Evolutionary conservation across 2,888 invertebrate genomes (phyloP), one percentile per base, ranked within the genome.

Genomic region (Drosophila leonis): DNA sequence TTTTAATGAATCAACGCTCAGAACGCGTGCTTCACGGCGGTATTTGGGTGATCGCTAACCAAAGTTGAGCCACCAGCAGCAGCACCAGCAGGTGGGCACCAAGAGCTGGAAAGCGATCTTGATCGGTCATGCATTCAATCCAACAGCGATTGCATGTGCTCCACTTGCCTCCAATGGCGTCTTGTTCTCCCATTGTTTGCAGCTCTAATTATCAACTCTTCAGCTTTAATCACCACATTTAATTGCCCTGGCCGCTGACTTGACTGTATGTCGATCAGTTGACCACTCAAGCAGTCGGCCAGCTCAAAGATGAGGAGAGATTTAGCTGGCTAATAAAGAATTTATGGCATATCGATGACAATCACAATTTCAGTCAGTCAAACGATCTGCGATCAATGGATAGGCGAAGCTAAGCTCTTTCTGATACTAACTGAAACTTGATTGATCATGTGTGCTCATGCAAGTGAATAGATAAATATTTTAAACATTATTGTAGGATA

Each of bases 1-100:
- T 29, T 61, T 55, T 63, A 63, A 69, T 73, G 76, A 76, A 76
- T 72, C 76, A 76, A 72, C 42, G 72, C 35, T 57, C 31, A 20
- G 42, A 67, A 44, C 56, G 69, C 63, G 62, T 79, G 75, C 65
- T 75, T 54, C 57, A 9, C 63, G 54, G 49, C 59, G 78, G 85
- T 79, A 85, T 88, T 88, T 79, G 60, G 83, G 88, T 88, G 88
- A 78, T 18, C 59, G 29, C 35, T 29, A 41, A 51, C 29, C 37
- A 61, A 52, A 41, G 46, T 37, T 59, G 46, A 49, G 44, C 63
- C 24, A 24, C 2, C 24, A 27, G 12, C 24, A 37, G 37, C 52
- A 35, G 15, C 27, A 29, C 10, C 72, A 54, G 61, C 67, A 78
- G 64, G 73, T 78, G 75, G 73, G 44, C 60, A 60, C 27, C 54